Base-by-base conservation (phyloP, 1,140 invertebrate genomes). In the Lucilia sericata region DNA sequence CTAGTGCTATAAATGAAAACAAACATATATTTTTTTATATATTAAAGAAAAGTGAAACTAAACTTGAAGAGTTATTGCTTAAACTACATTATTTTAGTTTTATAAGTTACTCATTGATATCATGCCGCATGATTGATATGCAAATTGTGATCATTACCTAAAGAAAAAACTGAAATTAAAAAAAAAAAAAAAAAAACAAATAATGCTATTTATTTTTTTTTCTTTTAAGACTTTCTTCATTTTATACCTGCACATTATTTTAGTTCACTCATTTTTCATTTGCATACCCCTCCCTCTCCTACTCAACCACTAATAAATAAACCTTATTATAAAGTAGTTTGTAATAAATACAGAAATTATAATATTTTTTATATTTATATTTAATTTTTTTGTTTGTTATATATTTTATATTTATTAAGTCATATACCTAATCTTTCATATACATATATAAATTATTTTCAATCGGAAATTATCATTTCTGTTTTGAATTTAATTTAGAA, bases 121-220 rank as follows among this genome's bases (percentile, higher is more conserved):
- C 74, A 42, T 76, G 74, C 74, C 13, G 30, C 34, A 21, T 76
- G 74, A 14, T 42, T 76, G 74, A 76, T 49, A 80, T 49, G 25
- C 65, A 49, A 80, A 80, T 80, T 80, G 76, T 80, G 76, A 80
- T 80, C 76, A 80, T 80, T 70, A 70, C 21, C n/a, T 70, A 70
- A 70, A 70, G 25, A 70, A 17, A 70, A 70, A 70, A 70, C 25
- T 30, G 25, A 30, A 30, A 30, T 30, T n/a, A 60, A 14, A 14
- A 60, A 60, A 17, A 17, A 60, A 55, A 60, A 60, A 60, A 60
- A 76, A 42, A 42, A 76, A 76, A 42, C 74, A 42, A 36, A 8
- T 47, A 76, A 76, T 30, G 42, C 76, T 80, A 80, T 80, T 49
- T 80, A 80, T 78, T 78, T 78, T 78, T 51, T 78, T 78, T 49